phyloP scores from a whole-genome alignment of 2,888 invertebrate genomes.

The Helicoverpa assulta region DNA sequence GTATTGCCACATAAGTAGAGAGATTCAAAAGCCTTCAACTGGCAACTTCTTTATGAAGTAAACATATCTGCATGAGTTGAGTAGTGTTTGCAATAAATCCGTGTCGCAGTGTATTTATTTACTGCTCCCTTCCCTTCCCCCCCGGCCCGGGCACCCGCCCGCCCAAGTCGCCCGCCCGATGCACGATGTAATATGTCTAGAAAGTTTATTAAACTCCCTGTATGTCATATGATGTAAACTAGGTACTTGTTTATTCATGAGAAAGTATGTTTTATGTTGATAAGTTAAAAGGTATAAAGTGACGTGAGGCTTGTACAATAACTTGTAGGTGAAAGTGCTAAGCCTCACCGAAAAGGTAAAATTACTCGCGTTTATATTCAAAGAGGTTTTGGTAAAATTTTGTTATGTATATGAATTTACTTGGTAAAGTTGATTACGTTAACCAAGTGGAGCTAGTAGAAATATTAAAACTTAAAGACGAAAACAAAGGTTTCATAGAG shows the following conservation, averaged over 20 bases:
- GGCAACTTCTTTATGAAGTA: slow-evolving; percentile 53
- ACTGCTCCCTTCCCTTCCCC: slow-evolving; percentile 67
- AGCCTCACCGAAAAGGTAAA: slow-evolving; percentile 37
- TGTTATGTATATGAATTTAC: neutral
- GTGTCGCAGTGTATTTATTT: slow-evolving; percentile 86
- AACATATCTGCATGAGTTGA: slow-evolving; percentile 67
- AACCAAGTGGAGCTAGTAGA: neutral
- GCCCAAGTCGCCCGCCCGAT: slow-evolving; percentile 67
- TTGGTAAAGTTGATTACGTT: neutral
- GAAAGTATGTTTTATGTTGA: slow-evolving; percentile 61
- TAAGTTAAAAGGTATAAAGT: slow-evolving; percentile 57
- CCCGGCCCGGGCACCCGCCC: slow-evolving; percentile 42
- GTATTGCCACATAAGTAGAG: slow-evolving; percentile 23
- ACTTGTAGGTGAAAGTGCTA: slow-evolving; percentile 39
- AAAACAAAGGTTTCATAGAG: neutral
- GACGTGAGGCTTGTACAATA: slow-evolving; percentile 32
- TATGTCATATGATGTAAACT: slow-evolving; percentile 64
- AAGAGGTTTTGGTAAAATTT: slow-evolving; percentile 5
- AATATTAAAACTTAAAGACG: neutral
- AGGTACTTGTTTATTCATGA: slow-evolving; percentile 65
- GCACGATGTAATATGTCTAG: slow-evolving; percentile 67
- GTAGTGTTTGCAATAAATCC: slow-evolving; percentile 86
- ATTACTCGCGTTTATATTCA: slow-evolving; percentile 13
- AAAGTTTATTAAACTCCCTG: slow-evolving; percentile 65
- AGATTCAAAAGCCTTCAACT: slow-evolving; percentile 44